Conservation (phyloP, 1,140 invertebrate species). For the Calliphora vicina region DNA sequence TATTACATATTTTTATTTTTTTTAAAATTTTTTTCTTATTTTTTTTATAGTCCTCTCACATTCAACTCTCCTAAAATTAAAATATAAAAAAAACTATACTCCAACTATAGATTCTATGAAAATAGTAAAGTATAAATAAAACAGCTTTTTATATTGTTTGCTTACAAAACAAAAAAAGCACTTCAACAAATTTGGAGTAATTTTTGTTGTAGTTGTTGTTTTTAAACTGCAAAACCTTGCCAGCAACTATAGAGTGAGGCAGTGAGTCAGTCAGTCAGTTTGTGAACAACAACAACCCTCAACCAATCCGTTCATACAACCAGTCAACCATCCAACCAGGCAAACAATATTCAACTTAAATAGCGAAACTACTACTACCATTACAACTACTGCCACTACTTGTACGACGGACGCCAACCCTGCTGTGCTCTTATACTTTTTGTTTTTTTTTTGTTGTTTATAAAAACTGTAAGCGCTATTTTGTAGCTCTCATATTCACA, state of each 20-base stretch:
- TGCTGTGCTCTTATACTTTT: not conserved
- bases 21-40: not conserved
- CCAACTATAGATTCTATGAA: not conserved
- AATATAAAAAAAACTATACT: not conserved
- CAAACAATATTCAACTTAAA: not conserved
- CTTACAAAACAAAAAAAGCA: not conserved
- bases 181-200: not conserved
- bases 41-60: constrained; percentile 4
- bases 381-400: not conserved
- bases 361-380: not conserved
- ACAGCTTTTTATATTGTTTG: not conserved
- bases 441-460: not conserved
- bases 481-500: not conserved
- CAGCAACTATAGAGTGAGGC: not conserved
- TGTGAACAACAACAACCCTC: not conserved
- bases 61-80: not conserved
- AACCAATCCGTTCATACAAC: not conserved
- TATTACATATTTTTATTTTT: not conserved
- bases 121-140: not conserved
- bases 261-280: not conserved
- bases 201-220: not conserved
- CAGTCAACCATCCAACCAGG: not conserved
- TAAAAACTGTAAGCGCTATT: not conserved
- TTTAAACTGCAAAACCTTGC: not conserved
- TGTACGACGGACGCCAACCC: too few relatives aligned